A percentile compares a stretch with the other conserved stretches of the same genome.
Evolutionary conservation across 2,113 vertebrate species (phyloP).

Genomic region (Pollimyrus isidori): DNA sequence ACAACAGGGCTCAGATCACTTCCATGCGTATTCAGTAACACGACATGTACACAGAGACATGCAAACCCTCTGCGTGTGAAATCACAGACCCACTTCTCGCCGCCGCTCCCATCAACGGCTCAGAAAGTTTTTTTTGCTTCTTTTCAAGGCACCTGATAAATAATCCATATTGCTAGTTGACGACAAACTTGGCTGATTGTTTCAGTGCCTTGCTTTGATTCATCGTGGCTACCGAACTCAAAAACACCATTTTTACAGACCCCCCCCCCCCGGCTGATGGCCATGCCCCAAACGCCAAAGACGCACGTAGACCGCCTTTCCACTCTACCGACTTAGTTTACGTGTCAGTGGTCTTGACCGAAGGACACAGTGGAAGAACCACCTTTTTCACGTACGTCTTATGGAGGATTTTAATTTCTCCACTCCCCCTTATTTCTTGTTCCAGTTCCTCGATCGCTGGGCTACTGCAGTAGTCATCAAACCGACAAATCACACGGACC

Average conservation of each 20-base stretch:
- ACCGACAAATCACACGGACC: not conserved
- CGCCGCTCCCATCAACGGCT: not conserved
- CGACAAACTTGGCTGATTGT: not conserved
- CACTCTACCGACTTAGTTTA: not conserved
- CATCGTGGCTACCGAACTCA: not conserved
- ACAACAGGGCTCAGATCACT: not conserved
- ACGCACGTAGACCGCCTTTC: not conserved
- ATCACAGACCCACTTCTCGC: not conserved
- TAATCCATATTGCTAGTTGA: conserved; percentile 29
- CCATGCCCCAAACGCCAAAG: not conserved
- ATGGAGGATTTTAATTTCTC: not conserved
- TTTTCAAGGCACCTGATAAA: conserved; percentile 57
- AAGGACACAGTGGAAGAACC: not conserved
- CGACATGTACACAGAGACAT: not conserved
- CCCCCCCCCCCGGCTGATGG: no score
- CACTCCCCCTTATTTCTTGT: not conserved
- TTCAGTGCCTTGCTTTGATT: not conserved
- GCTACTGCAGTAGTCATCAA: not conserved
- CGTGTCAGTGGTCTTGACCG: not conserved
- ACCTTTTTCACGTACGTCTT: not conserved
- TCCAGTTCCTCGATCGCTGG: not conserved
- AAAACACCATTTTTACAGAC: not conserved
- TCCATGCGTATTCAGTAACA: not conserved
- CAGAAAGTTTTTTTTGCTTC: conserved; percentile 27
- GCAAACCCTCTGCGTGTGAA: not conserved